Evolutionary conservation across 2,113 vertebrate species (phyloP).

Genomic region (Rallus limicola): DNA sequence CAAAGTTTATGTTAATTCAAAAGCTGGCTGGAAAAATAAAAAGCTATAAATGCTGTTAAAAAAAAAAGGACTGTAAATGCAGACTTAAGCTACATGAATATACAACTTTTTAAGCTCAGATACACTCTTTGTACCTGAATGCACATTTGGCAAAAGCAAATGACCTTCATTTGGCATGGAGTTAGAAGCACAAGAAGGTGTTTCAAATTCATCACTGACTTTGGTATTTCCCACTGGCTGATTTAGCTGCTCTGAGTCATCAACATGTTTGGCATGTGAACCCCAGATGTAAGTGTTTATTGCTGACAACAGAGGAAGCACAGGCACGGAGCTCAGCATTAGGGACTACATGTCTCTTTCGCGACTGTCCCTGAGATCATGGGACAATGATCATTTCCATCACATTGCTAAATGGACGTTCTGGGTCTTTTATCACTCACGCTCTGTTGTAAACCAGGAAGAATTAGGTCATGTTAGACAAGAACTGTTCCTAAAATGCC

Average conservation of each 20-base stretch:
- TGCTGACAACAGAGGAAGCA: too few species aligned
- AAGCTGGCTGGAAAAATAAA: background rate
- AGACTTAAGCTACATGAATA: background rate
- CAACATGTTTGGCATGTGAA: background rate
- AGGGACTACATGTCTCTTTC: background rate
- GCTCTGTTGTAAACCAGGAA: background rate
- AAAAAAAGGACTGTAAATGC: background rate
- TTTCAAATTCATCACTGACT: background rate
- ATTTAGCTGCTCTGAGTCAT: background rate
- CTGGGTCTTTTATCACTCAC: background rate
- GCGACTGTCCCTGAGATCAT: background rate
- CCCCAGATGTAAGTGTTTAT: background rate
- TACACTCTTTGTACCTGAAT: background rate
- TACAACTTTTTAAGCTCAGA: background rate
- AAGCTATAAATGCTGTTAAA: background rate
- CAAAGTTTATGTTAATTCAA: background rate
- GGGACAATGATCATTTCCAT: background rate
- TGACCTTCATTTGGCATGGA: background rate
- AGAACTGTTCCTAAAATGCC: background rate
- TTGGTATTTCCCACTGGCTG: background rate
- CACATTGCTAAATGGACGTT: background rate
- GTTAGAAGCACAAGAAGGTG: background rate
- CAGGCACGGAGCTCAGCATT: background rate
- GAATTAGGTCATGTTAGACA: background rate
- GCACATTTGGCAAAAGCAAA: background rate